These are phyloP conservation scores for Polydrusus pterygomalis DNA, from an alignment of 2,888 invertebrate species.

Conservation along the genomic window DNA sequence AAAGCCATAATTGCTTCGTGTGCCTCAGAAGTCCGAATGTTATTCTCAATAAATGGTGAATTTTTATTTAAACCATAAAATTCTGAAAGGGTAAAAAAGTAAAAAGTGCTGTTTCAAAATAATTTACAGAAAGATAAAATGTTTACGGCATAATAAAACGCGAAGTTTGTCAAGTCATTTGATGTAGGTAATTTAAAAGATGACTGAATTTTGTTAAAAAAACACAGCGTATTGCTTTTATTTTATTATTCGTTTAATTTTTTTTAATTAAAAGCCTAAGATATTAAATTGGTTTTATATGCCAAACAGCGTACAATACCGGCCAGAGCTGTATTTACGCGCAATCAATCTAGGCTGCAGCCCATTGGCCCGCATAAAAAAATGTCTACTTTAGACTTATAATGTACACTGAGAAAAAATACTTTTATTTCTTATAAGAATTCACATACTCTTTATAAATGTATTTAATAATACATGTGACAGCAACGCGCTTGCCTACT, in stretches of 20 bases:
- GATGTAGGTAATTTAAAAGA: slow-evolving; percentile 10
- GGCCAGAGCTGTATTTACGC: no score
- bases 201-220: neutral
- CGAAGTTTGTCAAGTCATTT: slow-evolving; percentile 18
- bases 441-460: no score
- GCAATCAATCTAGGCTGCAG: no score
- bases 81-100: slow-evolving; percentile 22
- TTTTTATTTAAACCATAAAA: slow-evolving; percentile 28
- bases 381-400: no score
- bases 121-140: slow-evolving; percentile 31
- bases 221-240: neutral
- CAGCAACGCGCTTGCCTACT: no score
- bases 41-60: slow-evolving; percentile 8
- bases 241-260: slow-evolving; percentile 13
- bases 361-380: no score
- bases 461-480: no score
- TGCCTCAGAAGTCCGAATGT: slow-evolving; percentile 12
- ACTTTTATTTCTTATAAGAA: no score
- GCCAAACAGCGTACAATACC: no score
- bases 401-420: no score
- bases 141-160: slow-evolving; percentile 27
- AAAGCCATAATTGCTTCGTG: slow-evolving; percentile 19
- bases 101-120: slow-evolving; percentile 27
- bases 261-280: neutral
- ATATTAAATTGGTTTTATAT: neutral